Conservation (phyloP, 2,113 vertebrate species). For the Todiramphus chloris region DNA sequence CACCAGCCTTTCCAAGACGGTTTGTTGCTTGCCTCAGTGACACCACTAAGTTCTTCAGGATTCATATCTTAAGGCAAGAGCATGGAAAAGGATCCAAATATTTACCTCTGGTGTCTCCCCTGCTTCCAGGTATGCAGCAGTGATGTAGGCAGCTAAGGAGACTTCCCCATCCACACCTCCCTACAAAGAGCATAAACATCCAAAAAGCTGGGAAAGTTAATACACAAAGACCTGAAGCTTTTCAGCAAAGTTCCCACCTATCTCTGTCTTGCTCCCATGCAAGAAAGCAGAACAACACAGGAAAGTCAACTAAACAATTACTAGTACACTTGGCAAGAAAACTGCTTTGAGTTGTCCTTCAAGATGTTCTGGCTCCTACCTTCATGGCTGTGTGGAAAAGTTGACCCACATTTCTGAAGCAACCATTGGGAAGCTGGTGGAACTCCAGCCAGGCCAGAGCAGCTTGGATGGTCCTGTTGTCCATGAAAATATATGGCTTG, state of each 20-base stretch:
- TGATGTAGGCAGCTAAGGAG: conserved; percentile 73
- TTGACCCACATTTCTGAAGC: conserved; percentile 79
- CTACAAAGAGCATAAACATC: conserved; percentile 55
- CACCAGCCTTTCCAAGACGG: neutral
- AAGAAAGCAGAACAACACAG: neutral
- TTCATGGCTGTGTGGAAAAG: conserved; percentile 82
- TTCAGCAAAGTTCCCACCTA: neutral
- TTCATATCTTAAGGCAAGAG: neutral
- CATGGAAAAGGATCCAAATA: neutral
- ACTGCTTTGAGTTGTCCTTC: neutral
- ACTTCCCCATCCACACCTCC: conserved; percentile 85
- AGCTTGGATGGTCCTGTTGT: conserved; percentile 67
- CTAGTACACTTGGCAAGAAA: neutral
- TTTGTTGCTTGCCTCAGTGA: neutral
- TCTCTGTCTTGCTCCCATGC: neutral
- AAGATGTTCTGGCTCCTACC: conserved; percentile 64
- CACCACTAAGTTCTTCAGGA: neutral
- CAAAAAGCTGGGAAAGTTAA: neutral
- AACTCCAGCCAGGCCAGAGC: conserved; percentile 77
- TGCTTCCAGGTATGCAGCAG: conserved; percentile 82
- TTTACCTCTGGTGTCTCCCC: conserved; percentile 70
- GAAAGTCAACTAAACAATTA: neutral
- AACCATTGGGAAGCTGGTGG: conserved; percentile 75
- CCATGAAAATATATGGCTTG: conserved; percentile 75
- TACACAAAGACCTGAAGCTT: neutral